Conservation (phyloP, 2,888 invertebrate genomes). For the Drosophila tripunctata region DNA sequence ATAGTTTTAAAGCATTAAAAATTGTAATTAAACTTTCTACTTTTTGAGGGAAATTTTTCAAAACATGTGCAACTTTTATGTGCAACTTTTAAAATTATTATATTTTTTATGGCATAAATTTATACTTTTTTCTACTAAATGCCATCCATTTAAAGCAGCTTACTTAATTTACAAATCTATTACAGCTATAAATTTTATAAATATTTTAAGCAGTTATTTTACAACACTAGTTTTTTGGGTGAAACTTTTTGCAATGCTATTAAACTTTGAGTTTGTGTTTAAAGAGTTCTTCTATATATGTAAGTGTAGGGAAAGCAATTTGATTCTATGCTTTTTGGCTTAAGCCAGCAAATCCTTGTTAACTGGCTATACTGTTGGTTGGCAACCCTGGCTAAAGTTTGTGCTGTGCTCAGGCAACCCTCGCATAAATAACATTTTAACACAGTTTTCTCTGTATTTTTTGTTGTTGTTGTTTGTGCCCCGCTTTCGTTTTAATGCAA, state of each 20-base stretch:
- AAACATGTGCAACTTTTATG: too few relatives aligned
- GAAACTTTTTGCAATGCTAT: neutral
- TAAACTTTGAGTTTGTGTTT: neutral
- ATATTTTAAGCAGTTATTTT: neutral
- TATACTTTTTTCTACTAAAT: too few relatives aligned
- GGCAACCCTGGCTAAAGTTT: conserved; percentile 12
- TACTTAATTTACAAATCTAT: too few relatives aligned
- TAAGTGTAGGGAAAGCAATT: neutral
- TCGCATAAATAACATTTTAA: conserved; percentile 33
- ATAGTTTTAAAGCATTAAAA: neutral
- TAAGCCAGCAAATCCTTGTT: conserved; percentile 5
- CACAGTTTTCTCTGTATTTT: conserved; percentile 1
- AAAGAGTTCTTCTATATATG: neutral
- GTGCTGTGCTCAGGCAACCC: conserved; percentile 3
- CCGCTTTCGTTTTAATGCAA: conserved; percentile 9
- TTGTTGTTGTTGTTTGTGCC: too few relatives aligned
- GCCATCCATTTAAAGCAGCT: too few relatives aligned
- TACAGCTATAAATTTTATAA: neutral
- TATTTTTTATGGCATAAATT: too few relatives aligned
- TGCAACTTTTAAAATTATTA: too few relatives aligned
- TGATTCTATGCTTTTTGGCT: neutral
- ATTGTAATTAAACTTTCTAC: too few relatives aligned
- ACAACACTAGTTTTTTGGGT: neutral
- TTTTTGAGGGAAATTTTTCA: too few relatives aligned
- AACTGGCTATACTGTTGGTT: neutral